Percentiles rank a stretch among this genome's conserved stretches.
These are phyloP conservation scores for Spilarctia lutea DNA, from an alignment of 2,888 invertebrate species.

Conservation along the genomic window DNA sequence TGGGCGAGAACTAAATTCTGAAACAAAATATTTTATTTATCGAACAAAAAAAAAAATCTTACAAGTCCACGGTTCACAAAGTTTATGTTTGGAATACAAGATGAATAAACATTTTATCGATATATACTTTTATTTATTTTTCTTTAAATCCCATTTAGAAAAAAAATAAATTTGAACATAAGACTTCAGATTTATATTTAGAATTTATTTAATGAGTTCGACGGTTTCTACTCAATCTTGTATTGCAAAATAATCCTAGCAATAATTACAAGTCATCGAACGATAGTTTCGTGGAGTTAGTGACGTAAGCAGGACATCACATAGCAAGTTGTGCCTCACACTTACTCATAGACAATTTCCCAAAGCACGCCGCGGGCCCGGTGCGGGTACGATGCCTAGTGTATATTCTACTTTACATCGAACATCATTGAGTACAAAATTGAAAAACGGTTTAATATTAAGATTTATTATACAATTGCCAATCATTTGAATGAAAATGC, in stretches of 20 bases:
- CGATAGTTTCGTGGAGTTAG: slow-evolving; percentile 53
- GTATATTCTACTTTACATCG: slow-evolving; percentile 34
- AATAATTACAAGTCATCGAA: slow-evolving; percentile 20
- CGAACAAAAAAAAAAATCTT: background rate
- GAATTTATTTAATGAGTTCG: background rate
- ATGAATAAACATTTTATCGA: slow-evolving; percentile 1
- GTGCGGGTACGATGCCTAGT: slow-evolving; percentile 60
- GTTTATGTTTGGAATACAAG: slow-evolving; percentile 19
- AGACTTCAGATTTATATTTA: background rate
- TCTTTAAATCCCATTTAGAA: background rate
- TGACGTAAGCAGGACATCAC: slow-evolving; percentile 75
- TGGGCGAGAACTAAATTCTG: slow-evolving; percentile 12
- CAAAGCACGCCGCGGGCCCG: slow-evolving; percentile 62
- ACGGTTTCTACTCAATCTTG: slow-evolving; percentile 25
- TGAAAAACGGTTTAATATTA: background rate
- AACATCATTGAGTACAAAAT: background rate
- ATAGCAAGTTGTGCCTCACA: slow-evolving; percentile 73
- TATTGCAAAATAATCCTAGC: slow-evolving; percentile 38
- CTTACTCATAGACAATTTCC: slow-evolving; percentile 77
- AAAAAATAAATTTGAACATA: background rate
- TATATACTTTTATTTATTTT: background rate
- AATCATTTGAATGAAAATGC: background rate
- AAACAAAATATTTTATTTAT: slow-evolving; percentile 22
- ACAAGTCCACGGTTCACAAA: slow-evolving; percentile 23
- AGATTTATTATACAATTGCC: background rate